phyloP scores from a whole-genome alignment of 2,888 invertebrate species.

The Pollenia griseotomentosa region DNA sequence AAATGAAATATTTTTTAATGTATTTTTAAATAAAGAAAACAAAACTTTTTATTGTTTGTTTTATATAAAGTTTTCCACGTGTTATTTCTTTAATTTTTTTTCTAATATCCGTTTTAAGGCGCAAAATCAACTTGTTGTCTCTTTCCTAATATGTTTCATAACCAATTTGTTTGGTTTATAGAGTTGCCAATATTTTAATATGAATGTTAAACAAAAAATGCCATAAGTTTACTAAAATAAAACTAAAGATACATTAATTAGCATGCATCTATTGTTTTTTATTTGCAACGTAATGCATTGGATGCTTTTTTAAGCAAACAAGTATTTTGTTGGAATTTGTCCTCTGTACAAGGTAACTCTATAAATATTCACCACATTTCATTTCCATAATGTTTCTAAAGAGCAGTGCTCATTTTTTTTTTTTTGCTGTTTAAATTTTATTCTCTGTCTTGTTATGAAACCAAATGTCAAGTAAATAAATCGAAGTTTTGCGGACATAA shows the following conservation, averaged over 20 bases:
- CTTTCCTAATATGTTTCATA: constrained; percentile 21
- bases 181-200: constrained; percentile 30
- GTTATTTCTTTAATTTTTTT: neutral
- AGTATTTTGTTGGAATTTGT: constrained; percentile 6
- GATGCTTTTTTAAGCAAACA: neutral
- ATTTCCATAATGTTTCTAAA: constrained; percentile 55
- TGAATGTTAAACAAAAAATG: neutral
- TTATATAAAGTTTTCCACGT: neutral
- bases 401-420: constrained; percentile 16
- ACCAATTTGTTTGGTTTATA: neutral
- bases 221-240: neutral
- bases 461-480: constrained; percentile 64
- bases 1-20: neutral
- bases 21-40: no score
- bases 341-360: neutral
- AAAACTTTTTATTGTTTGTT: no score
- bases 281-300: no score
- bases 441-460: constrained; percentile 52
- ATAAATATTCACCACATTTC: constrained; percentile 57
- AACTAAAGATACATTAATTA: neutral
- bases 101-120: constrained; percentile 34
- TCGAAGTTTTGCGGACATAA: constrained; percentile 54
- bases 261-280: neutral
- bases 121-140: constrained; percentile 18
- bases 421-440: neutral